phyloP scores from a whole-genome alignment of 2,113 vertebrate species.

The Bufo bufo region DNA sequence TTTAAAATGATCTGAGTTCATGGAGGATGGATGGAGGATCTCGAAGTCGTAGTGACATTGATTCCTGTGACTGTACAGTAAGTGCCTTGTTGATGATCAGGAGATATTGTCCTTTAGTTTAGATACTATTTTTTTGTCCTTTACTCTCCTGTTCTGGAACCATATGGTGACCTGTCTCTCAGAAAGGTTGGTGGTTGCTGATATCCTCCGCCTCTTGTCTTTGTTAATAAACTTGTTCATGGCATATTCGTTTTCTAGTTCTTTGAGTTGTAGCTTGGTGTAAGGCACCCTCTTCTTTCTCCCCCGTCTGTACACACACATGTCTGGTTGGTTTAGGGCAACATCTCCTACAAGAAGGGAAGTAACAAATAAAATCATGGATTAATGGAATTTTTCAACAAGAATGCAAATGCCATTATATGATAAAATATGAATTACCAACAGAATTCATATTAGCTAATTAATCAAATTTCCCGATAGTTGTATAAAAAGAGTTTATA shows the following conservation, averaged over 20 bases:
- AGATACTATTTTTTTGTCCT: slow-evolving; percentile 86
- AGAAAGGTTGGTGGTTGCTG: slow-evolving; percentile 84
- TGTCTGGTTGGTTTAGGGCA: slow-evolving; percentile 94
- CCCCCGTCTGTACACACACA: slow-evolving; percentile 92
- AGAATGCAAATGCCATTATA: neutral
- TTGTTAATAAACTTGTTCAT: slow-evolving; percentile 98
- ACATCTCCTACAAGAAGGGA: slow-evolving; percentile 76
- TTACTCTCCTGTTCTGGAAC: slow-evolving; percentile 89
- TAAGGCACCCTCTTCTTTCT: slow-evolving; percentile 98
- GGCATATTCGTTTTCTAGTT: slow-evolving; percentile 85
- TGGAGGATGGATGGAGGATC: neutral
- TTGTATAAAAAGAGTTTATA: neutral
- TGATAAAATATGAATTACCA: neutral
- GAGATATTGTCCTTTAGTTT: slow-evolving; percentile 83
- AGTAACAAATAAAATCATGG: neutral
- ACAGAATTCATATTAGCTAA: no score
- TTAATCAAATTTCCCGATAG: neutral
- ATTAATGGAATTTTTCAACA: neutral
- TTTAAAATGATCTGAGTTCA: neutral
- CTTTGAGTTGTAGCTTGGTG: slow-evolving; percentile 89
- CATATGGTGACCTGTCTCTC: slow-evolving; percentile 90
- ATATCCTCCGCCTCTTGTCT: slow-evolving; percentile 91
- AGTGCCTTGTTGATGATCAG: slow-evolving; percentile 63
- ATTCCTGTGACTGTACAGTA: slow-evolving; percentile 31
- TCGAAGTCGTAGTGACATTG: neutral